A percentile compares a stretch with the other conserved stretches of the same genome.
These are phyloP conservation scores for Spisula subtruncata DNA, from an alignment of 2,888 invertebrate species.

Conservation along the genomic window DNA sequence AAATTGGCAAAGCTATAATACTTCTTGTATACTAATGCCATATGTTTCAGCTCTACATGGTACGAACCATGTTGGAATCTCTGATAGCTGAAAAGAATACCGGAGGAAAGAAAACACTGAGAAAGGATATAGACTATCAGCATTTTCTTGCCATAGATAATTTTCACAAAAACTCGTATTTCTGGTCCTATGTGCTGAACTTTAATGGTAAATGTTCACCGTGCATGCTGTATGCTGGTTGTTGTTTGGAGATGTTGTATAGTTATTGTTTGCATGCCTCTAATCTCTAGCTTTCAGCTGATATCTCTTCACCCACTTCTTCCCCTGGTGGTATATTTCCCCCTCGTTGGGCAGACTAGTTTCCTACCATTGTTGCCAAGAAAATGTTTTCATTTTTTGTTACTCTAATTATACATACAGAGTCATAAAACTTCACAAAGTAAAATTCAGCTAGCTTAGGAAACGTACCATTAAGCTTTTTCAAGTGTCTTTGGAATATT, in stretches of 20 bases:
- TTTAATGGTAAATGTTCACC: slow-evolving; percentile 92
- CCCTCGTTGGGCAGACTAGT: background rate
- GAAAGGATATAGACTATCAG: slow-evolving; percentile 98
- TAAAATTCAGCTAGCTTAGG: too few species aligned
- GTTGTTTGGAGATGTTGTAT: slow-evolving; percentile 17
- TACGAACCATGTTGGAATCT: slow-evolving; percentile 99
- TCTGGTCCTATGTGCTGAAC: slow-evolving; percentile 97
- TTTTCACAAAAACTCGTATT: slow-evolving; percentile 98
- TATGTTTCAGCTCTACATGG: slow-evolving; percentile 97
- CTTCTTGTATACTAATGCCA: background rate
- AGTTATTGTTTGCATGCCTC: slow-evolving; percentile 28
- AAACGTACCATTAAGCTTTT: too few species aligned
- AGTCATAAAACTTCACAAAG: background rate
- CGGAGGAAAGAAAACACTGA: slow-evolving; percentile 96
- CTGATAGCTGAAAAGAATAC: slow-evolving; percentile 99
- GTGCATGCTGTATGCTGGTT: slow-evolving; percentile 9
- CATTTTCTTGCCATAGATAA: slow-evolving; percentile 97
- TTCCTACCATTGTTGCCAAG: background rate
- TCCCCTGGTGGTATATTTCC: background rate
- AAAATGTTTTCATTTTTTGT: background rate
- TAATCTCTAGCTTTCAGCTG: slow-evolving; percentile 39
- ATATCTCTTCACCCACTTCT: background rate
- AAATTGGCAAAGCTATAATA: background rate
- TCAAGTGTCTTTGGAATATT: too few species aligned
- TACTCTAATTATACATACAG: background rate